phyloP scores from a whole-genome alignment of 2,888 invertebrate genomes.

The Carterocephalus palaemon region DNA sequence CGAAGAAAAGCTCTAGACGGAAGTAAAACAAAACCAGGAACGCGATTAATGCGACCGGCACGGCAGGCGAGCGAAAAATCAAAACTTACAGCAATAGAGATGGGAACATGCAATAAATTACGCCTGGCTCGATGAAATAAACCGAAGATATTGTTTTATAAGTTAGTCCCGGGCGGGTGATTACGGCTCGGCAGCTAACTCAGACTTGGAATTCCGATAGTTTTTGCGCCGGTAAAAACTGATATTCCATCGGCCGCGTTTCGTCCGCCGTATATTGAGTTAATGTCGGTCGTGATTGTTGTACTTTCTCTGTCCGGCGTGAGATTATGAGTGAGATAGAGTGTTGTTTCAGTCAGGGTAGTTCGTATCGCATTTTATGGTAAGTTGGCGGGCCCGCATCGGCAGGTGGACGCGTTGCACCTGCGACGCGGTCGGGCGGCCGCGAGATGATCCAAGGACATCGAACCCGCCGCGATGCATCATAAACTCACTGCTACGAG shows the following conservation, averaged over 20 bases:
- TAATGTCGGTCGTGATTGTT: slow-evolving; percentile 75
- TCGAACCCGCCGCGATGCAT: slow-evolving; percentile 51
- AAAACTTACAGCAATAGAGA: slow-evolving; percentile 53
- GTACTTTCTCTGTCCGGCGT: slow-evolving; percentile 47
- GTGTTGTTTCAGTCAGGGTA: slow-evolving; percentile 64
- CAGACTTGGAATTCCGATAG: slow-evolving; percentile 73
- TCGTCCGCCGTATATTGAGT: slow-evolving; percentile 70
- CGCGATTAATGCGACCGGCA: slow-evolving; percentile 57
- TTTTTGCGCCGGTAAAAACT: slow-evolving; percentile 76
- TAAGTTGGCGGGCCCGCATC: slow-evolving; percentile 62
- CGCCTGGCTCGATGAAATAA: slow-evolving; percentile 71
- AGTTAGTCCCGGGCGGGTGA: slow-evolving; percentile 65
- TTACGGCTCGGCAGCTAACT: slow-evolving; percentile 62
- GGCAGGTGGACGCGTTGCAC: slow-evolving; percentile 73
- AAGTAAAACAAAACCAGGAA: slow-evolving; percentile 71
- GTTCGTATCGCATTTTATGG: slow-evolving; percentile 76
- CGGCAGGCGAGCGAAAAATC: slow-evolving; percentile 56
- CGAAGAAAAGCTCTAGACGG: slow-evolving; percentile 66
- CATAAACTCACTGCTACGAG: slow-evolving; percentile 23
- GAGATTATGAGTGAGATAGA: slow-evolving; percentile 55
- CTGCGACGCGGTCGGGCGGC: slow-evolving; percentile 66
- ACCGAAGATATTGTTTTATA: slow-evolving; percentile 73
- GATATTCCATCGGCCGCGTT: slow-evolving; percentile 73
- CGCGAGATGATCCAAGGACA: slow-evolving; percentile 70
- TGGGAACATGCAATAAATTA: slow-evolving; percentile 61